Evolutionary conservation across 1,140 invertebrate genomes (phyloP).

Genomic region (Pachypeltis micranthus): DNA sequence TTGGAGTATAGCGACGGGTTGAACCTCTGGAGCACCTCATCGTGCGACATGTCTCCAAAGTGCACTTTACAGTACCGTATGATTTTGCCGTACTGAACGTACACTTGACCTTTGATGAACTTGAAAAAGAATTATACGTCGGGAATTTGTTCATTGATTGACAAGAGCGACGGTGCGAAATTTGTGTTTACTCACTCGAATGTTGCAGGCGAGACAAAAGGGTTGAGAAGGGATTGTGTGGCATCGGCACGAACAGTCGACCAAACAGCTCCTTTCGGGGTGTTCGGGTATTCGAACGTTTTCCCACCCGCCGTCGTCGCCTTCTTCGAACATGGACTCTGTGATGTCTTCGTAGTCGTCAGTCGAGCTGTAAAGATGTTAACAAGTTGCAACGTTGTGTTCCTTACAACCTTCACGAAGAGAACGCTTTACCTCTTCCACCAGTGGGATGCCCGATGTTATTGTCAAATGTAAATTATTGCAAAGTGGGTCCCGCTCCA

Average conservation of each 20-base stretch:
- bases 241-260: slow-evolving; percentile 5
- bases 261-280: neutral
- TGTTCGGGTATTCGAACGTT: neutral
- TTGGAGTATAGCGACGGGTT: slow-evolving; percentile 13
- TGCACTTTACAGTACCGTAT: slow-evolving; percentile 11
- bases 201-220: slow-evolving; percentile 13
- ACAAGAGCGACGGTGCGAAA: neutral
- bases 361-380: neutral
- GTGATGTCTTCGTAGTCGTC: slow-evolving; percentile 14
- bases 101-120: slow-evolving; percentile 16
- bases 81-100: slow-evolving; percentile 15
- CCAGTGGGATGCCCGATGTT: too few species aligned
- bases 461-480: too few species aligned
- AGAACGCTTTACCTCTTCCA: too few species aligned
- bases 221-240: neutral
- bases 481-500: too few species aligned
- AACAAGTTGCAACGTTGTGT: too few species aligned
- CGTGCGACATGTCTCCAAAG: slow-evolving; percentile 7
- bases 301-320: slow-evolving; percentile 7
- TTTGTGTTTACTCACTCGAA: slow-evolving; percentile 1
- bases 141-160: neutral
- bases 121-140: slow-evolving; percentile 5
- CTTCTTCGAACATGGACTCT: neutral
- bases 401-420: too few species aligned
- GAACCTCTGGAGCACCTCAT: slow-evolving; percentile 1